phyloP scores from a whole-genome alignment of 2,797 vertebrate genomes.

The Euphonia xanthogaster region DNA sequence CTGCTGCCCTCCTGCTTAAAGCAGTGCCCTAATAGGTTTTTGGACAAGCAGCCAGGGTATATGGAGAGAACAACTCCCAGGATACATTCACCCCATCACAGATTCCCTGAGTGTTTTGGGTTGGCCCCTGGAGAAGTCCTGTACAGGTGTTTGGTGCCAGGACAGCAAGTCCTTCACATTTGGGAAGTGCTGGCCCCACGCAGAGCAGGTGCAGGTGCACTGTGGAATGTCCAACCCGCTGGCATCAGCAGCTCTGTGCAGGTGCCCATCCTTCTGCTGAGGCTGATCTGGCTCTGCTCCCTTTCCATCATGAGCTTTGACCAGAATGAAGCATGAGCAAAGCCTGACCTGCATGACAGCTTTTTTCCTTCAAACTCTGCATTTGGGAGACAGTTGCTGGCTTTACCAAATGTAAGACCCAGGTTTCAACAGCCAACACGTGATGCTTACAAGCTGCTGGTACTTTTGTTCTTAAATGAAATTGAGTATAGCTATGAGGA shows the following conservation, averaged over 20 bases:
- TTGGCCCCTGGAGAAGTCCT: not conserved
- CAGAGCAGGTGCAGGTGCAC: not conserved
- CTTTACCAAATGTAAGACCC: not conserved
- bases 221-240: not conserved
- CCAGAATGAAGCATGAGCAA: not conserved
- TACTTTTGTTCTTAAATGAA: not conserved
- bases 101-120: not conserved
- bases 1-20: constrained; percentile 21
- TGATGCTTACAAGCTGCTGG: not conserved
- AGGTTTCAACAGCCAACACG: not conserved
- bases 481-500: not conserved
- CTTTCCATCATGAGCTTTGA: not conserved
- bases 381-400: not conserved
- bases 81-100: not conserved
- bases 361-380: not conserved
- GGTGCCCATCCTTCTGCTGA: not conserved
- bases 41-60: not conserved
- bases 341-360: not conserved
- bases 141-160: not conserved
- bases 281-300: not conserved
- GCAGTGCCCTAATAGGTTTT: not conserved
- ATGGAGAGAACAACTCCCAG: not conserved
- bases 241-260: not conserved
- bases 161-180: fast-evolving
- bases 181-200: not conserved